Base-by-base conservation (phyloP, 2,113 vertebrate genomes). In the Talpa occidentalis region DNA sequence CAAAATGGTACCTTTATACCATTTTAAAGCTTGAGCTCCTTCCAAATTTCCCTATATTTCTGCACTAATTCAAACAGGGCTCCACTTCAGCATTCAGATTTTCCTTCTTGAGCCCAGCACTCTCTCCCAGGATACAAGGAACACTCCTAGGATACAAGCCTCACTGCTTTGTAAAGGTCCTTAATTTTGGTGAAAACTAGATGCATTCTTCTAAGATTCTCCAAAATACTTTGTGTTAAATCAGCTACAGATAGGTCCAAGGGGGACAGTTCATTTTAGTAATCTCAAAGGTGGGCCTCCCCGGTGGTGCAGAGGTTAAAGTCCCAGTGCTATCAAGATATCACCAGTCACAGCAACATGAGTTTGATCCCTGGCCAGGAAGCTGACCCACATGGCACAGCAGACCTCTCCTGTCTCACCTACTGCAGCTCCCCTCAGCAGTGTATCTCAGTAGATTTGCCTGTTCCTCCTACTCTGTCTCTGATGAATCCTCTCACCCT, bases 241-340 rank as follows among this genome's bases (percentile, higher is more conserved):
- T 99, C 98, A 69, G 98, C 99, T 95, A 99, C 99, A 92, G 99
- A 99, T 97, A 99, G 81, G 99, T 98, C 99, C 99, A 99, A 72
- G 99, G 99, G 0, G 99, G 99, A 97, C 99, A 99, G 42, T 99
- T 99, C 98, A 99, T 98, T 97, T 98, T 99, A 97, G 99, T 99
- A 17, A 99, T 98, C 77, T 99, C 98, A 67, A 99, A 99, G 54
- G 99, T 16, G 49, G 14, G 16, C 49, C 49, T 52, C 49, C 49
- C 49, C 17, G 49, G 49, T 52, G 16, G 16, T 17, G 14, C 16
- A 52, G 49, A 3, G 15, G 16, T 52, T 52, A 52, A 17, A 52
- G 49, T 52, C 16, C 17, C 15, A 52, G 49, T 5, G 5, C 14
- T 52, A 17, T 52, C 15, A 52, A 17, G 49, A 14, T 52, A 52